Evolutionary conservation across 2,113 vertebrate species (phyloP).

Genomic region (Indicator maculatus): DNA sequence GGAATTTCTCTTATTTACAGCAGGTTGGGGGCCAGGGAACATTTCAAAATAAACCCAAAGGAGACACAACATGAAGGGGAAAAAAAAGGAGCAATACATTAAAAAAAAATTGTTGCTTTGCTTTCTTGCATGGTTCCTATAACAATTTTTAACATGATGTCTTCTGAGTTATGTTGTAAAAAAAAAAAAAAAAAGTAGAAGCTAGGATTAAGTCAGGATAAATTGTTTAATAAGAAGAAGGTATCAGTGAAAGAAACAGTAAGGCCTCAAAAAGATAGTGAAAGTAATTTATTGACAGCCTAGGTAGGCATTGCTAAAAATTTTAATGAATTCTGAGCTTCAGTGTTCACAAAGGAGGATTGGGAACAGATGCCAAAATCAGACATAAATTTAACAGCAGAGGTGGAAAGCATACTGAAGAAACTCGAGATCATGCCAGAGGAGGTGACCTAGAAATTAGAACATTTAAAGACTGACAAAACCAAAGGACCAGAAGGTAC

Average conservation of each 20-base stretch:
- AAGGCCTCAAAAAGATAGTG: constrained; percentile 42
- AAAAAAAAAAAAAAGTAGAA: neutral
- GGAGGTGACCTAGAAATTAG: constrained; percentile 73
- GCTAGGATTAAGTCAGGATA: neutral
- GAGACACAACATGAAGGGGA: neutral
- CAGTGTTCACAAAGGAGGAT: constrained; percentile 57
- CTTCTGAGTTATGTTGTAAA: neutral
- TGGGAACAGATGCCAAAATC: constrained; percentile 70
- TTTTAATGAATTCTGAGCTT: constrained; percentile 68
- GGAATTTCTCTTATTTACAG: neutral
- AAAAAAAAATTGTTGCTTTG: neutral
- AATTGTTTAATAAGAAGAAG: constrained; percentile 8
- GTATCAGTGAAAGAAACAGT: neutral
- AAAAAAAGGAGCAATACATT: neutral
- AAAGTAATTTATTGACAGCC: constrained; percentile 58
- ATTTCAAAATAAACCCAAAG: neutral
- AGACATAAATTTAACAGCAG: constrained; percentile 71
- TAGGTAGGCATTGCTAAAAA: constrained; percentile 64
- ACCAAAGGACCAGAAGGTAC: constrained; percentile 66
- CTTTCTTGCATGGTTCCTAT: neutral
- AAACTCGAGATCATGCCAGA: constrained; percentile 55
- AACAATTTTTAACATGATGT: neutral
- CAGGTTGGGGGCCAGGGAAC: neutral
- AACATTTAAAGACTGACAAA: constrained; percentile 65
- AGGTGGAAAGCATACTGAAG: constrained; percentile 67